A percentile compares a stretch with the other conserved stretches of the same genome.
Evolutionary conservation across 2,888 invertebrate species (phyloP).

Genomic region (Atherix ibis): DNA sequence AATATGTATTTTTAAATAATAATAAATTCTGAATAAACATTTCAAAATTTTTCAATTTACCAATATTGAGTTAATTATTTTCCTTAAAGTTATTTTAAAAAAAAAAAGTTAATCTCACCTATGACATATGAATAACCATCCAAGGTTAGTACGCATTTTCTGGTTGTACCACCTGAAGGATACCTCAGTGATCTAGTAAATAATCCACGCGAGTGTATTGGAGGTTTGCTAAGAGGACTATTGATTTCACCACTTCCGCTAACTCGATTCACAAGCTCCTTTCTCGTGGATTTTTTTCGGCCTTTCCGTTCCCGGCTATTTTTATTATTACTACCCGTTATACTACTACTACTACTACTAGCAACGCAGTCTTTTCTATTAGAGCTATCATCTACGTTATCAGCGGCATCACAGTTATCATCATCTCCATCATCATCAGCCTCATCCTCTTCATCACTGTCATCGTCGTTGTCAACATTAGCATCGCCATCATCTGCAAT

Average conservation of each 20-base stretch:
- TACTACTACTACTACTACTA: background rate
- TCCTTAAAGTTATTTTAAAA: too few relatives aligned
- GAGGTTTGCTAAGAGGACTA: constrained; percentile 39
- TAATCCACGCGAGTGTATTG: constrained; percentile 26
- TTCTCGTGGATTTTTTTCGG: too few relatives aligned
- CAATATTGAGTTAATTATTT: too few relatives aligned
- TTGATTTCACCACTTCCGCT: constrained; percentile 24
- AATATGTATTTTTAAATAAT: too few relatives aligned
- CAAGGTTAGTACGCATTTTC: constrained; percentile 67
- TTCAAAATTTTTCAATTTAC: background rate
- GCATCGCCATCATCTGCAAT: background rate
- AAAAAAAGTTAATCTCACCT: too few relatives aligned
- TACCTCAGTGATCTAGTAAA: constrained; percentile 25
- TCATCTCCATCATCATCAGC: background rate
- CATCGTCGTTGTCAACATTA: background rate
- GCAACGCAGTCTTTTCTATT: background rate
- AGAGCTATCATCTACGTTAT: background rate
- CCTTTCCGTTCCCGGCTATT: too few relatives aligned
- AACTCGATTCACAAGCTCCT: too few relatives aligned
- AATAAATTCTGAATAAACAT: too few relatives aligned
- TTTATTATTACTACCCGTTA: background rate
- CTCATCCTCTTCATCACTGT: background rate
- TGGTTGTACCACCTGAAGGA: constrained; percentile 40
- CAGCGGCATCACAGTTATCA: background rate
- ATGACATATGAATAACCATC: constrained; percentile 81